A percentile compares a stretch with the other conserved stretches of the same genome.
Evolutionary conservation across 2,797 vertebrate genomes (phyloP).

Genomic region (Sebastes elongatus): DNA sequence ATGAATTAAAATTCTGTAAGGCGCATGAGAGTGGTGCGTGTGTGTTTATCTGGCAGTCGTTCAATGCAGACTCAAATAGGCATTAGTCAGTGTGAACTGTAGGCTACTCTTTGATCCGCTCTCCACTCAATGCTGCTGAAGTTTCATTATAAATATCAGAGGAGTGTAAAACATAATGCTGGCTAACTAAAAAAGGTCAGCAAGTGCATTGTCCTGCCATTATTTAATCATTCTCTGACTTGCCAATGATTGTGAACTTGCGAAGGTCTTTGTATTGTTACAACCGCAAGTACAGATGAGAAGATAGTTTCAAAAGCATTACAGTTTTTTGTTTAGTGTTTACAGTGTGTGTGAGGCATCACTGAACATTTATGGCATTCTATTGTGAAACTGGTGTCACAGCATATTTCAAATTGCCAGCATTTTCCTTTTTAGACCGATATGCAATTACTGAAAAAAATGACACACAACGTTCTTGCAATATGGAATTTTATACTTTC

Average conservation of each 20-base stretch:
- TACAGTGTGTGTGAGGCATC: background rate
- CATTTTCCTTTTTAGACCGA: background rate
- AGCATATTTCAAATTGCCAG: background rate
- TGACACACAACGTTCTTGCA: background rate
- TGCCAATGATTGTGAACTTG: background rate
- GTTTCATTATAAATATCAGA: slow-evolving; percentile 63
- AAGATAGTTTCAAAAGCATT: background rate
- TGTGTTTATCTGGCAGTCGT: background rate
- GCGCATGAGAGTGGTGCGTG: background rate
- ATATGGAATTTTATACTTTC: background rate
- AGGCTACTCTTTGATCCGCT: slow-evolving; percentile 47
- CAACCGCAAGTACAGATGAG: background rate
- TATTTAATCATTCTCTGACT: slow-evolving; percentile 23
- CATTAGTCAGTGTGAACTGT: slow-evolving; percentile 23
- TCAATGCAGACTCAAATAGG: slow-evolving; percentile 13
- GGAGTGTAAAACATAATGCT: slow-evolving; percentile 34
- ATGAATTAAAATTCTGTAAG: slow-evolving; percentile 8
- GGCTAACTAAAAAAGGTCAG: slow-evolving; percentile 52
- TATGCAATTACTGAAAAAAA: background rate
- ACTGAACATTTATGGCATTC: background rate
- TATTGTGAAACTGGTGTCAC: background rate
- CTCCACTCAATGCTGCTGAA: slow-evolving; percentile 33
- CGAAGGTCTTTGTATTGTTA: background rate
- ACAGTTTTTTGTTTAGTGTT: background rate
- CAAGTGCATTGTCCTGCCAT: background rate